Evolutionary conservation across 2,888 invertebrate genomes (phyloP), one percentile per base, ranked within the genome.

Genomic region (Nineta flava): DNA sequence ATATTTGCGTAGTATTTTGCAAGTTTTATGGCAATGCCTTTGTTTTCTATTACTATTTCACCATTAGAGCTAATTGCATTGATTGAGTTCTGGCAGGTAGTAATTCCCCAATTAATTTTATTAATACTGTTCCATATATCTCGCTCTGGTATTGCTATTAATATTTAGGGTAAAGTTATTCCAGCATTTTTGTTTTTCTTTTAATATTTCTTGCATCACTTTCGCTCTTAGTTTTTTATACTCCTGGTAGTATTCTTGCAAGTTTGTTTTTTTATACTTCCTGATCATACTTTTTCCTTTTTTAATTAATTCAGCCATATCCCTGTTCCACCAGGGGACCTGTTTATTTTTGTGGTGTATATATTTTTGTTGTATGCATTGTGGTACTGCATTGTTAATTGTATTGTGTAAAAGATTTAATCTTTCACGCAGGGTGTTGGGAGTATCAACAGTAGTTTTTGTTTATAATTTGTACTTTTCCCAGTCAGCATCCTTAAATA

Each of bases 401-500:
- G 26, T 32, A 10, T 32, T 10, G 10, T 32, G 10, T 9, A 32
- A 10, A 10, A 32, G 32, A 10, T 10, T 32, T 32, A 32, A 32
- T 9, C 10, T n/a, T 13, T 48, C 13, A 9, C n/a, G 12, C 10
- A 48, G 15, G 13, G 12, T 2, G 9, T 48, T 15, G 5, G 31
- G 12, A 19, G 4, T 35, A 12, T 31, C n/a, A 5, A 12, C 12
- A 42, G 21, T 42, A 4, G 17, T 5, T 16, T 49, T 35, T 3
- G 17, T 31, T 21, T 32, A 5, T 15, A 17, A 16, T 3, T 47
- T 7, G 47, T 9, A 42, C 9, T 16, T 2, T 16, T 35, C 12
- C 55, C 54, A 56, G 13, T 57, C 46, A 5, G 55, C 53, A 49
- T 55, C 52, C n/a, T 51, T 32, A 9, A 54, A 48, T 21, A 48